Evolutionary conservation across 2,888 invertebrate species (phyloP).

Genomic region (Hyposoter didymator): DNA sequence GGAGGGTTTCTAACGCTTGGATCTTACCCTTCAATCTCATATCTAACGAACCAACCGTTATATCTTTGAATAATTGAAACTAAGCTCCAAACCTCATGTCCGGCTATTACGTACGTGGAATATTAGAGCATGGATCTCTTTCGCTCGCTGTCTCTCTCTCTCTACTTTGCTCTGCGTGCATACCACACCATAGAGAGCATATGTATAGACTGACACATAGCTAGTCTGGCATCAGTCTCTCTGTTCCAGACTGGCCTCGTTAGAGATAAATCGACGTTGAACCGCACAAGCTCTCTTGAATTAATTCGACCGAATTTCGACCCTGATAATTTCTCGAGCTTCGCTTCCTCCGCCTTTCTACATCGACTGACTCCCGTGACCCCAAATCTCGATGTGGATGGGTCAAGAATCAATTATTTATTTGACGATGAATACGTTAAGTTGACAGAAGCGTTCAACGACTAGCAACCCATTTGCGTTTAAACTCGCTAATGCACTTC

Average conservation of each 20-base stretch:
- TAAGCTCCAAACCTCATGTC: constrained; percentile 79
- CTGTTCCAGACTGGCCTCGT: constrained; percentile 58
- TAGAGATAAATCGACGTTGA: constrained; percentile 67
- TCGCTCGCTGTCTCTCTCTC: constrained; percentile 24
- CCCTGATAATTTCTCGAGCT: constrained; percentile 66
- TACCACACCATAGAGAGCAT: constrained; percentile 41
- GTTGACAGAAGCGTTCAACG: constrained; percentile 34
- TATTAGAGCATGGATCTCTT: constrained; percentile 73
- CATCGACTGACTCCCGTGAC: constrained; percentile 15
- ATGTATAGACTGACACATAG: constrained; percentile 39
- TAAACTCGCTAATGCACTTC: neutral
- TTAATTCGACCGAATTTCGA: constrained; percentile 65
- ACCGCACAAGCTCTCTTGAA: constrained; percentile 61
- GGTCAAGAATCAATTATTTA: constrained; percentile 60
- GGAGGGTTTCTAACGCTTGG: constrained; percentile 60
- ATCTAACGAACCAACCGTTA: constrained; percentile 69
- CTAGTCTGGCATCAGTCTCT: constrained; percentile 30
- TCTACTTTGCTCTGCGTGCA: neutral
- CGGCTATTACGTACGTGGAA: constrained; percentile 81
- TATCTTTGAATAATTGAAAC: constrained; percentile 79
- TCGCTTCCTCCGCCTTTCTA: constrained; percentile 26
- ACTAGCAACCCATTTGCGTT: neutral
- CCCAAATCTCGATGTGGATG: constrained; percentile 35
- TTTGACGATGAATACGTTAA: constrained; percentile 59
- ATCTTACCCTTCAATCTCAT: constrained; percentile 73